phyloP scores from a whole-genome alignment of 2,113 vertebrate genomes.

The Oxygymnocypris stewartii region DNA sequence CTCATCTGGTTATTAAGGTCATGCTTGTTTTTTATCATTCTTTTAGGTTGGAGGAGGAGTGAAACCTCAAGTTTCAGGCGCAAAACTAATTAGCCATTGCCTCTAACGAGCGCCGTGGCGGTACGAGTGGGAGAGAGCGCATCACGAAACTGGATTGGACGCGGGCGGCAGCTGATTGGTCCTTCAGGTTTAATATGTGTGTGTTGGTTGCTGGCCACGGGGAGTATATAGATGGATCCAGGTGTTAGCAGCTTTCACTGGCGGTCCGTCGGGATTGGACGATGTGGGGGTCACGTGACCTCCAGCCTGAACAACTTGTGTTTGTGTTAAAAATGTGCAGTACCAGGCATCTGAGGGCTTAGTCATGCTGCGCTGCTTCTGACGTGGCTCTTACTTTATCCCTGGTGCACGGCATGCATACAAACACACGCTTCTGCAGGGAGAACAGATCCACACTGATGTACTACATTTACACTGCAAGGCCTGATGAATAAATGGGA shows the following conservation, averaged over 20 bases:
- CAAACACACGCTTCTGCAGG: conserved; percentile 23
- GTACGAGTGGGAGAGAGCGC: not conserved
- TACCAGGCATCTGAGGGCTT: conserved; percentile 50
- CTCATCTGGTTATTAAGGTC: conserved; percentile 55
- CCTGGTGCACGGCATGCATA: conserved; percentile 39
- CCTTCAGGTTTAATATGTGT: conserved; percentile 41
- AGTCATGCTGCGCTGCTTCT: conserved; percentile 51
- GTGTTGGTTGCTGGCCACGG: not conserved
- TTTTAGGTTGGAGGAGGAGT: conserved; percentile 9
- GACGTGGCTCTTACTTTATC: conserved; percentile 43
- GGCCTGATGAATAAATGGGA: not conserved
- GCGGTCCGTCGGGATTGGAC: not conserved
- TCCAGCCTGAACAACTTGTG: conserved; percentile 24
- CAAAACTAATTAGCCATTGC: conserved; percentile 45
- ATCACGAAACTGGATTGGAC: not conserved
- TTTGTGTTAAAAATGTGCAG: conserved; percentile 45
- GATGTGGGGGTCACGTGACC: not conserved
- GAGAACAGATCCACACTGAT: not conserved
- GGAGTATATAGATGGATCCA: conserved; percentile 31
- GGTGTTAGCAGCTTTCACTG: conserved; percentile 17
- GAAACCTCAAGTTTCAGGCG: conserved; percentile 33
- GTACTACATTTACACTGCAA: not conserved
- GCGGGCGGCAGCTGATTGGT: conserved; percentile 7
- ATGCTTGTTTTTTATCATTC: conserved; percentile 14
- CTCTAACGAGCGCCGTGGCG: conserved; percentile 20